Conservation (phyloP, 2,888 invertebrate species). For the Bedellia somnulentella region DNA sequence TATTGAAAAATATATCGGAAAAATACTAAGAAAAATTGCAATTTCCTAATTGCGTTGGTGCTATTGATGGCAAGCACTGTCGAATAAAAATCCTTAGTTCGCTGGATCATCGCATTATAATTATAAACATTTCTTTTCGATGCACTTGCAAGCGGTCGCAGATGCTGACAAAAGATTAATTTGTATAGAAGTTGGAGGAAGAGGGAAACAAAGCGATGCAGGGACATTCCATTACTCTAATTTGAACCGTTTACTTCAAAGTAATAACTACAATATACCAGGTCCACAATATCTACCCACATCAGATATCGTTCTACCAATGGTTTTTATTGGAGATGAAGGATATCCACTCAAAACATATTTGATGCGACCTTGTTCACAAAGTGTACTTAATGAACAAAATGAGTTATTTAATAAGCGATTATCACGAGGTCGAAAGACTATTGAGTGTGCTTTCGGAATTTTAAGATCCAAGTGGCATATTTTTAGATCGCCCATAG, state of each 20-base stretch:
- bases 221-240: slow-evolving; percentile 1
- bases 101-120: neutral
- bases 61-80: slow-evolving; percentile 1
- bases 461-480: slow-evolving; percentile 9
- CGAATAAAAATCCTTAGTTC: neutral
- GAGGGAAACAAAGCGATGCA: slow-evolving; percentile 2
- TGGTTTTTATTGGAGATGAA: slow-evolving; percentile 10
- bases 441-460: slow-evolving; percentile 10
- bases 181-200: neutral
- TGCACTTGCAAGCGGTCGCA: neutral
- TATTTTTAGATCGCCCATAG: slow-evolving; percentile 5
- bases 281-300: slow-evolving; percentile 7
- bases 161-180: slow-evolving; percentile 2
- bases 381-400: slow-evolving; percentile 5
- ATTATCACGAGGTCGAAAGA: slow-evolving; percentile 10
- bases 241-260: neutral
- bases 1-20: neutral
- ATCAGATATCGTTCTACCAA: slow-evolving; percentile 7
- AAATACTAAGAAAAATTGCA: slow-evolving; percentile 1
- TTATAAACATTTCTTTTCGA: slow-evolving; percentile 1
- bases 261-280: slow-evolving; percentile 1
- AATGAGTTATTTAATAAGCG: slow-evolving; percentile 11
- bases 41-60: slow-evolving; percentile 2
- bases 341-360: slow-evolving; percentile 12
- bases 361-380: slow-evolving; percentile 11